phyloP scores from a whole-genome alignment of 1,140 invertebrate species.

The Drosophila kanapiae region DNA sequence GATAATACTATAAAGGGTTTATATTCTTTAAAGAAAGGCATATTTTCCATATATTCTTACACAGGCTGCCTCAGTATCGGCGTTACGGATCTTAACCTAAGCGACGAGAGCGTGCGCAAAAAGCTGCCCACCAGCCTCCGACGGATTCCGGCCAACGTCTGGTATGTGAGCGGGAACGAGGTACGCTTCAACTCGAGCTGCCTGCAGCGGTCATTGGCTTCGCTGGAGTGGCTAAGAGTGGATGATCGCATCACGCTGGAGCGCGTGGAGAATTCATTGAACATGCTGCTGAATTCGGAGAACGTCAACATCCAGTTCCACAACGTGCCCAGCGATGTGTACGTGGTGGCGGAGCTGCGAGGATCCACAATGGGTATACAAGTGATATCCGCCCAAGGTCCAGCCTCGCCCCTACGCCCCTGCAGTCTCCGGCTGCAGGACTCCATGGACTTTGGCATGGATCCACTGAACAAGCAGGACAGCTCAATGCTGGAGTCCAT shows the following conservation, averaged over 20 bases:
- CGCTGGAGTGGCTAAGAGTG: conserved; percentile 91
- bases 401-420: conserved; percentile 86
- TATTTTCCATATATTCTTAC: no score
- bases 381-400: conserved; percentile 86
- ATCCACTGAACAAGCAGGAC: conserved; percentile 87
- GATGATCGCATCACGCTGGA: conserved; percentile 91
- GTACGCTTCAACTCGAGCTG: conserved; percentile 87
- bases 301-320: conserved; percentile 93
- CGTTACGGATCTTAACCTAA: conserved; percentile 81
- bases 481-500: conserved; percentile 84
- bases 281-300: conserved; percentile 91
- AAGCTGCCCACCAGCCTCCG: conserved; percentile 79
- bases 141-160: conserved; percentile 80
- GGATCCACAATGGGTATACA: conserved; percentile 89
- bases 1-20: no score
- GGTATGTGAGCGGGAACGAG: conserved; percentile 88
- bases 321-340: conserved; percentile 89
- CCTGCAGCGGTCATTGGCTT: conserved; percentile 89
- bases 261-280: conserved; percentile 87
- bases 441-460: conserved; percentile 88
- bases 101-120: conserved; percentile 79
- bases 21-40: no score
- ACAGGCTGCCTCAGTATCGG: conserved; percentile 79
- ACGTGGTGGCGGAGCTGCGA: conserved; percentile 87
- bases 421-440: conserved; percentile 88